phyloP scores from a whole-genome alignment of 35 echinoderm and acorn worm species.

The Ophioderma brevispina region DNA sequence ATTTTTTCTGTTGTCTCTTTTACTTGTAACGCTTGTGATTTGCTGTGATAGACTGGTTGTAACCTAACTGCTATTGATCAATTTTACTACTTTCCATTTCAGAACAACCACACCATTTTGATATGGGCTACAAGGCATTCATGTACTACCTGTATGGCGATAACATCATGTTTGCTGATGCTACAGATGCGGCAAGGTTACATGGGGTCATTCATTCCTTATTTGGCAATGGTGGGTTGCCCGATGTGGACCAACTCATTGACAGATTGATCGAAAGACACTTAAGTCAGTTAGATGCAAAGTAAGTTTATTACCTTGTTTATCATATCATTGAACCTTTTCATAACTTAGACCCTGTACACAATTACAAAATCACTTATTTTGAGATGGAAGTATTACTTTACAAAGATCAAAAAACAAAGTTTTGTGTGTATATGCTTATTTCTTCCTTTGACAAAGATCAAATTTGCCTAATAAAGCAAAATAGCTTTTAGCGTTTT shows the following conservation, averaged over 20 bases:
- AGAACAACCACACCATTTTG: constrained; percentile 67
- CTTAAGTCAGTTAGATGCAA: constrained; percentile 40
- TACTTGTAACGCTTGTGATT: no score
- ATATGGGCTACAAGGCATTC: constrained; percentile 87
- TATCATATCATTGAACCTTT: no score
- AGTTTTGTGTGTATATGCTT: no score
- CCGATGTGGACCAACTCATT: constrained; percentile 53
- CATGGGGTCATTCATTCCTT: constrained; percentile 68
- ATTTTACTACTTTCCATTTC: not conserved
- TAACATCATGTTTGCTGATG: constrained; percentile 86
- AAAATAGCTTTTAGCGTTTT: no score
- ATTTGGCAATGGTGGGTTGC: constrained; percentile 68
- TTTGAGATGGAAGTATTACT: no score
- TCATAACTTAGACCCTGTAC: no score
- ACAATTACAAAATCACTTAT: no score
- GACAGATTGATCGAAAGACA: constrained; percentile 73
- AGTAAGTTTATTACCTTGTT: constrained; percentile 19
- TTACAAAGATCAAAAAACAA: no score
- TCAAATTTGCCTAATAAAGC: no score
- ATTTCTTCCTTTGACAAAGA: no score
- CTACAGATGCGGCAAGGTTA: constrained; percentile 69
- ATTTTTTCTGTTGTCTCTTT: no score
- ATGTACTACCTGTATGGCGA: constrained; percentile 87
- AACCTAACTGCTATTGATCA: not conserved
- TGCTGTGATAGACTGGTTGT: not conserved